phyloP scores from a whole-genome alignment of 1,140 invertebrate species.

The Holotrichia oblita region DNA sequence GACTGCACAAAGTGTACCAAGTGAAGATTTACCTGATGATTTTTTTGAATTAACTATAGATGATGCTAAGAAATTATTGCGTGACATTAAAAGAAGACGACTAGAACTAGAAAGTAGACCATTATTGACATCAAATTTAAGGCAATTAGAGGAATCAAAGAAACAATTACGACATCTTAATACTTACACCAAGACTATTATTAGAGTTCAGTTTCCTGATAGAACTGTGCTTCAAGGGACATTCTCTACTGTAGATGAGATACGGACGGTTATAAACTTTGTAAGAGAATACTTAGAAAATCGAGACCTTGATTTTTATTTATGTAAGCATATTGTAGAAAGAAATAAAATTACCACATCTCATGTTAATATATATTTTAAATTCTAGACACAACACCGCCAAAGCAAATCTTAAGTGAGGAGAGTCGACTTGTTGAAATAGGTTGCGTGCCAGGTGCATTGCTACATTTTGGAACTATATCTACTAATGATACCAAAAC shows the following conservation, averaged over 20 bases:
- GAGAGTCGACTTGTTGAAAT: slow-evolving; percentile 70
- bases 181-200: slow-evolving; percentile 76
- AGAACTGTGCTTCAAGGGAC: slow-evolving; percentile 81
- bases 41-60: slow-evolving; percentile 85
- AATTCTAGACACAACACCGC: slow-evolving; percentile 75
- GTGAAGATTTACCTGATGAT: slow-evolving; percentile 78
- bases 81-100: slow-evolving; percentile 73
- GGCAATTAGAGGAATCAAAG: slow-evolving; percentile 70
- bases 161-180: slow-evolving; percentile 67
- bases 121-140: slow-evolving; percentile 71
- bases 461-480: slow-evolving; percentile 73
- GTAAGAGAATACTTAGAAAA: slow-evolving; percentile 73
- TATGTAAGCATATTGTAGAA: slow-evolving; percentile 71
- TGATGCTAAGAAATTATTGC: slow-evolving; percentile 77
- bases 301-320: slow-evolving; percentile 70
- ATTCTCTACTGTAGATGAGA: slow-evolving; percentile 76
- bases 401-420: slow-evolving; percentile 71
- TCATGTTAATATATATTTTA: slow-evolving; percentile 40
- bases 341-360: slow-evolving; percentile 50
- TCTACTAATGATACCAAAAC: slow-evolving; percentile 50
- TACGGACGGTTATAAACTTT: slow-evolving; percentile 74
- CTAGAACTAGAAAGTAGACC: slow-evolving; percentile 71
- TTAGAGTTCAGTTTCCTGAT: slow-evolving; percentile 84
- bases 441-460: slow-evolving; percentile 78
- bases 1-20: slow-evolving; percentile 63